phyloP scores from a whole-genome alignment of 2,797 vertebrate species.

The Myoxocephalus aenaeus region DNA sequence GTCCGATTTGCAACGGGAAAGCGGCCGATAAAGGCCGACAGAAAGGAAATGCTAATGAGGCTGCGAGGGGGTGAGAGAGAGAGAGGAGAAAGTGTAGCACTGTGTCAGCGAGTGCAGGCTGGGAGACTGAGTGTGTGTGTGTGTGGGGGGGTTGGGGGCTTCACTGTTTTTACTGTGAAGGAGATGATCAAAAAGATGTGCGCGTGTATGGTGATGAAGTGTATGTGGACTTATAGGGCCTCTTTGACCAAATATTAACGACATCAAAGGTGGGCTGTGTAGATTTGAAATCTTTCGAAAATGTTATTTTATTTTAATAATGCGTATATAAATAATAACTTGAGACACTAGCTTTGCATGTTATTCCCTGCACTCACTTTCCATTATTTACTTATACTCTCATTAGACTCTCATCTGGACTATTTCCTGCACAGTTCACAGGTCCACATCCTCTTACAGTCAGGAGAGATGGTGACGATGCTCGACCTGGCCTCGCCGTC shows the following conservation, averaged over 20 bases:
- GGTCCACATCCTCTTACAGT: background rate
- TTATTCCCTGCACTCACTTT: background rate
- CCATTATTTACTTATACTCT: background rate
- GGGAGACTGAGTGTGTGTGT: background rate
- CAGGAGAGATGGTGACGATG: constrained; percentile 10
- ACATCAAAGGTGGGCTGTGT: background rate
- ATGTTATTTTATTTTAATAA: background rate
- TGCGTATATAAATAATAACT: background rate
- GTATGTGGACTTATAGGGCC: too few species aligned
- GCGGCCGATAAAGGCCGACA: constrained; percentile 78
- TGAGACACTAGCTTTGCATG: background rate
- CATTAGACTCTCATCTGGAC: constrained; percentile 9
- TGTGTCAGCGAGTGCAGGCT: constrained; percentile 44
- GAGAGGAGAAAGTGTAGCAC: constrained; percentile 48
- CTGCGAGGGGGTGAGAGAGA: constrained; percentile 58
- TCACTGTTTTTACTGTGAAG: background rate
- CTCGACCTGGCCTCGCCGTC: constrained; percentile 14
- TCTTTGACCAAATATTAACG: background rate
- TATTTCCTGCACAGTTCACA: background rate
- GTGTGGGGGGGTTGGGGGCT: background rate
- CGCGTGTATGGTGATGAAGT: background rate
- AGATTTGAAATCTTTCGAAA: background rate
- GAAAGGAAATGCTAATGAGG: constrained; percentile 86
- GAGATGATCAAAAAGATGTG: constrained; percentile 2
- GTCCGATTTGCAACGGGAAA: constrained; percentile 86